Conservation (phyloP, 2,888 invertebrate genomes). For the Lampropteryx suffumata region DNA sequence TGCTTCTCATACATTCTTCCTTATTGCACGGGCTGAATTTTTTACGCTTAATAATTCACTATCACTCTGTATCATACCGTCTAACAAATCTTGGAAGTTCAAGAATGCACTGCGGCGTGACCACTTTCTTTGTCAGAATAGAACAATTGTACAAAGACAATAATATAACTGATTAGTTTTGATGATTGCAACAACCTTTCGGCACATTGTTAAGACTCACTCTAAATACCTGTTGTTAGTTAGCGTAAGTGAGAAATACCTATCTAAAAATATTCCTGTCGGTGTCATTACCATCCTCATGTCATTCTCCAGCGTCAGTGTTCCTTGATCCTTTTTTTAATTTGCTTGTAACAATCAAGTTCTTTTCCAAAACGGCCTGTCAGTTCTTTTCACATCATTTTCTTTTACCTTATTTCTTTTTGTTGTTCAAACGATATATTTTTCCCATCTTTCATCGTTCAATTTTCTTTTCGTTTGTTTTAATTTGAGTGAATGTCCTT, state of each 20-base stretch:
- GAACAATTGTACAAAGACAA: conserved; percentile 50
- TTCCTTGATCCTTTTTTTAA: conserved; percentile 62
- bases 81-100: conserved; percentile 60
- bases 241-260: conserved; percentile 52
- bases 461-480: conserved; percentile 47
- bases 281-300: conserved; percentile 67
- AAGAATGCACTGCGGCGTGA: conserved; percentile 71
- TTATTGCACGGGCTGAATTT: conserved; percentile 80
- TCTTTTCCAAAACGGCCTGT: conserved; percentile 84
- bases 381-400: conserved; percentile 75
- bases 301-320: conserved; percentile 63
- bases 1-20: conserved; percentile 78
- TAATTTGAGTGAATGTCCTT: conserved; percentile 77
- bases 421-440: conserved; percentile 63
- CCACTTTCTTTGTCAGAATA: conserved; percentile 66
- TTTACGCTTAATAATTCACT: conserved; percentile 75
- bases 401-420: conserved; percentile 65
- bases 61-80: conserved; percentile 76
- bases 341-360: conserved; percentile 74
- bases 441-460: conserved; percentile 38
- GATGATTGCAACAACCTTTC: conserved; percentile 48
- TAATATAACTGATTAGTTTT: conserved; percentile 40
- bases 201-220: conserved; percentile 67
- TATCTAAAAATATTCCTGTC: conserved; percentile 37
- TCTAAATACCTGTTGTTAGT: conserved; percentile 42